Base-by-base conservation (phyloP, 2,888 invertebrate species). In the Yponomeuta plumbellus region DNA sequence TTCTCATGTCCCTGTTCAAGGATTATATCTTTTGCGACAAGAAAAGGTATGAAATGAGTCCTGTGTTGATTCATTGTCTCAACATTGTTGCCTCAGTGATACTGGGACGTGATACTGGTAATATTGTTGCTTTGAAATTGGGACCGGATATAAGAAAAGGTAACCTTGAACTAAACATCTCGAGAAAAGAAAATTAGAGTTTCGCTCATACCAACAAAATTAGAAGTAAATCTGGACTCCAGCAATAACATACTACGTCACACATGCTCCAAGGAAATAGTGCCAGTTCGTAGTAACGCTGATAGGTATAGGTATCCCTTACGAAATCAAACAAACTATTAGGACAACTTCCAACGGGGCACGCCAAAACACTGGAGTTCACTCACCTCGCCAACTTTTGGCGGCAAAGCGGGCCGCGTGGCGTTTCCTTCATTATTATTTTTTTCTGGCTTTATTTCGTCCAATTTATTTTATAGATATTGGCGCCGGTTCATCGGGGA, bases 391-490 rank as follows among this genome's bases (percentile, higher is more conserved):
- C 81, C 78, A 73, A 78, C 40, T 88, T 88, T 90, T 90, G 89
- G 89, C 90, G 86, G 86, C 82, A 86, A 86, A 86, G 81, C 85
- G 71, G 68, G 71, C 72, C 69, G 70, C 75, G 66, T 85, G 83
- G 84, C 84, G 87, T 82, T 85, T 86, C 81, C 89, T 85, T 86
- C 84, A 86, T 88, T 86, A 88, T 88, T 85, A 88, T 81, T 88
- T 89, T 86, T 88, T 87, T 85, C 76, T 77, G 78, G 77, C 79
- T 80, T 84, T 84, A 84, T 84, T 83, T 77, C 79, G 76, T 83
- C 84, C 84, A 84, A 91, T 91, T 91, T 90, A 86, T 91, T 91
- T 91, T 89, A 91, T 91, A 90, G 91, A 90, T 89, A 90, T 91
- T 91, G 91, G 90, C 90, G 79, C 83, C 80, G 86, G 86, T 87